Conservation (phyloP, 2,888 invertebrate genomes). For the Gonocerus acuteangulatus region DNA sequence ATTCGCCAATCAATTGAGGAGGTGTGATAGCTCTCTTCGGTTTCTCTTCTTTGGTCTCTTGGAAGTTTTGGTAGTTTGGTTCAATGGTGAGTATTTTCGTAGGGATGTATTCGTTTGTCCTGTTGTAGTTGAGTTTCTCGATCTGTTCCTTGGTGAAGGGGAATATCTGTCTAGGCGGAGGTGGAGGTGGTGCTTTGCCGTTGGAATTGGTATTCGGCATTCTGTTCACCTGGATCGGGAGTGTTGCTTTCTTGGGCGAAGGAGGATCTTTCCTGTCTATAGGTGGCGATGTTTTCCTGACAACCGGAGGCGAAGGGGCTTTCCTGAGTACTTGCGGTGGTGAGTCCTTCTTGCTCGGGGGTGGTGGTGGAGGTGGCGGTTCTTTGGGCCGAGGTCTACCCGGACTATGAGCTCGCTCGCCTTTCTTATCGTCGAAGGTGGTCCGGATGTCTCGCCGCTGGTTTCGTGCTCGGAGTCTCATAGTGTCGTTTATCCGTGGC, state of each 20-base stretch:
- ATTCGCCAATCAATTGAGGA: constrained; percentile 11
- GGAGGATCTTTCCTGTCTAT: constrained; percentile 1
- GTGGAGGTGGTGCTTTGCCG: constrained; percentile 35
- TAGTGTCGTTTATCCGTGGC: constrained; percentile 65
- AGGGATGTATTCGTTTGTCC: constrained; percentile 29
- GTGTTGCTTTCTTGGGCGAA: constrained; percentile 13
- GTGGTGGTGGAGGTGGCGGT: constrained; percentile 48
- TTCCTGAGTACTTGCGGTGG: constrained; percentile 30
- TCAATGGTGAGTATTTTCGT: constrained; percentile 34
- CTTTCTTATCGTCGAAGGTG: constrained; percentile 17
- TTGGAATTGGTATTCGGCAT: not conserved
- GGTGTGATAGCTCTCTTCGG: constrained; percentile 13
- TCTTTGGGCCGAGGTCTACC: constrained; percentile 44
- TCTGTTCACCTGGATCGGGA: too few species aligned
- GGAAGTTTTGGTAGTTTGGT: constrained; percentile 28
- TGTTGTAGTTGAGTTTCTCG: constrained; percentile 37
- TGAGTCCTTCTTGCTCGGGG: constrained; percentile 38
- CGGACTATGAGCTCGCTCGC: constrained; percentile 32
- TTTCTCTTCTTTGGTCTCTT: constrained; percentile 22
- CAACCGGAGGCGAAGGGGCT: not conserved
- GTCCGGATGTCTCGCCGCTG: constrained; percentile 34
- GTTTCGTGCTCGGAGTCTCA: constrained; percentile 60
- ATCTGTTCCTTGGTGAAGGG: constrained; percentile 40
- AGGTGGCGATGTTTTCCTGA: not conserved
- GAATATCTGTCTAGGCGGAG: constrained; percentile 39